phyloP scores from a whole-genome alignment of 2,888 invertebrate species.

The Cenopis cana region DNA sequence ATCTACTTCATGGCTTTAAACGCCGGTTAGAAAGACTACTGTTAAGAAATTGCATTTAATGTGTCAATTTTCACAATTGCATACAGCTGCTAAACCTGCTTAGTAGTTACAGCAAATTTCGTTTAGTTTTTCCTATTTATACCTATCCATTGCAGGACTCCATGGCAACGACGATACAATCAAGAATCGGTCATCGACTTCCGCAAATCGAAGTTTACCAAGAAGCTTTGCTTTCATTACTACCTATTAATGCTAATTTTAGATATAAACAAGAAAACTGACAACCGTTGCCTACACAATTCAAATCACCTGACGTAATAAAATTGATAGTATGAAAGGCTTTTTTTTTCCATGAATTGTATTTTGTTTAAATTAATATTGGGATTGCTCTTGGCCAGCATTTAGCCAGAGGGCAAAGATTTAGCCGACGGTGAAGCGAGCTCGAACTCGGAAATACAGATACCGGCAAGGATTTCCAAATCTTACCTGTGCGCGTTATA shows the following conservation, averaged over 20 bases:
- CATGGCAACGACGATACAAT: conserved; percentile 32
- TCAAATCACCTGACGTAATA: neutral
- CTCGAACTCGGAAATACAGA: too few species aligned
- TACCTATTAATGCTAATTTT: neutral
- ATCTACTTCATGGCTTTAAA: too few species aligned
- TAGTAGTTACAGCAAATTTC: conserved; percentile 2
- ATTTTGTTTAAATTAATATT: too few species aligned
- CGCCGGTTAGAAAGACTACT: neutral
- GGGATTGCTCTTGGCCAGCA: too few species aligned
- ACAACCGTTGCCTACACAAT: neutral
- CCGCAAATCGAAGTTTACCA: conserved; percentile 20
- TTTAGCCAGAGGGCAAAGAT: too few species aligned
- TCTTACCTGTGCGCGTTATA: too few species aligned
- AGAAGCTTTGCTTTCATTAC: neutral
- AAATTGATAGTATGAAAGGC: neutral
- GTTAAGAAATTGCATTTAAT: neutral
- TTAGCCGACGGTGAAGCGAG: too few species aligned
- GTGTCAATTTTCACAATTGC: neutral
- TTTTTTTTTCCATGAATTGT: too few species aligned
- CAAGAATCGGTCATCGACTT: conserved; percentile 31
- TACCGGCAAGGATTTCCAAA: too few species aligned
- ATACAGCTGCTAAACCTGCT: neutral
- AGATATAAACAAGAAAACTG: conserved; percentile 2
- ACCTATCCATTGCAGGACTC: neutral
- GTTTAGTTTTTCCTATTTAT: conserved; percentile 9